Evolutionary conservation across 92 coral and sea anemone genomes (phyloP), one percentile per base, ranked within the genome.

Genomic region (Phenganax subtilis): DNA sequence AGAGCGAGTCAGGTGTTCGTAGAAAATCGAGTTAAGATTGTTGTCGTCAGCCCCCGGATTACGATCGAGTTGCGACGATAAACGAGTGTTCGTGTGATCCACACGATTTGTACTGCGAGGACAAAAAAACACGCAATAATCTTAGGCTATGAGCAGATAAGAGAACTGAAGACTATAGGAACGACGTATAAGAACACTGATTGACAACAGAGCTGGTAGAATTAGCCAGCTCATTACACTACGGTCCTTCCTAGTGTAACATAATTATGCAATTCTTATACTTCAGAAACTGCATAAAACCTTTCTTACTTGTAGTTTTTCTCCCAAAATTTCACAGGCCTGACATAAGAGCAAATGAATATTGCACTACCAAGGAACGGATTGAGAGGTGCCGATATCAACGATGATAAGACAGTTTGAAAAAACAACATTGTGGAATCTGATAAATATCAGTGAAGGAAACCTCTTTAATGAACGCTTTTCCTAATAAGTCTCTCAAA

Each of bases 281-380:
- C 8, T 6, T 12, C 8, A 28, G 67, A 12, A 0, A 61, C n/a
- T 7, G 28, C 9, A 7, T 15, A 61, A 8, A 1, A 15, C 57
- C 29, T 27, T 12, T 51, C 97, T 69, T 87, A 94, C 98, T 94
- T 94, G 91, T 94, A 94, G 73, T 94, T 96, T 75, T 94, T 94
- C 61, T 92, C 98, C 98, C 98, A 94, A 85, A 94, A 94, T 79
- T 94, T 94, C 69, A 94, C 98, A 10, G 98, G 98, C 30, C 98
- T 89, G 31, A 94, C 98, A 78, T 94, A 94, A 61, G 98, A 94
- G 51, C 96, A 92, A 52, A 94, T 85, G 71, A 94, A 94, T 44
- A 94, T 92, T 12, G 98, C 98, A 71, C 98, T 94, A 5, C 98
- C 98, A 20, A 94, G 85, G 73, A 94, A 88, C 51, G 98, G 98